Percentiles rank a stretch among this genome's conserved stretches.
Conservation (phyloP, 1,140 invertebrate species). For the Ceratosolen solmsi region DNA sequence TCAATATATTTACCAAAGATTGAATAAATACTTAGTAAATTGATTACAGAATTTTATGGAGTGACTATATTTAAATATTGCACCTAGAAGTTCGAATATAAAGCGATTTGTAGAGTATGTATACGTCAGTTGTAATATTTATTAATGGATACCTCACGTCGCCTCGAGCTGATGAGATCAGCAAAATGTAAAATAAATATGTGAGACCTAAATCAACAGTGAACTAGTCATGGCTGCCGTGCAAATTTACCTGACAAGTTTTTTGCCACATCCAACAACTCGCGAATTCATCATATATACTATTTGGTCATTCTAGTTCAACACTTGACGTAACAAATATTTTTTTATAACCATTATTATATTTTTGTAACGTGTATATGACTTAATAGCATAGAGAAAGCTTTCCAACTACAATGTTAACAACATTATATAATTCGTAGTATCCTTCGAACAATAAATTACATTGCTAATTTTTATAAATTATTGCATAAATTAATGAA, state of each 20-base stretch:
- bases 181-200: constrained; percentile 54
- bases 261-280: constrained; percentile 23
- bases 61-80: not conserved
- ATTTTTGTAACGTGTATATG: not conserved
- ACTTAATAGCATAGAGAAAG: too few relatives aligned
- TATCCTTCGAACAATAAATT: too few relatives aligned
- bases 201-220: constrained; percentile 57
- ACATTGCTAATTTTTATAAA: too few relatives aligned
- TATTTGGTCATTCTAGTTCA: not conserved
- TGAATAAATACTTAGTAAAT: not conserved
- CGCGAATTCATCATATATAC: constrained; percentile 11
- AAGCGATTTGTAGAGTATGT: constrained; percentile 33
- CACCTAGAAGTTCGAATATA: constrained; percentile 43
- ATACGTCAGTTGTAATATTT: constrained; percentile 26
- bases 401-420: too few relatives aligned
- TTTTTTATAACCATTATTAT: constrained; percentile 13
- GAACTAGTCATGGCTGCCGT: constrained; percentile 44
- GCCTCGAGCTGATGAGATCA: constrained; percentile 36
- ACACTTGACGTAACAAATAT: constrained; percentile 31
- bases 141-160: constrained; percentile 37
- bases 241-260: constrained; percentile 44
- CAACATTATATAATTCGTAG: too few relatives aligned
- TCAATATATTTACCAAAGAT: not conserved
- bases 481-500: too few relatives aligned
- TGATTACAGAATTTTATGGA: not conserved